Conservation (phyloP, 2,888 invertebrate species). For the Nomada fucata region DNA sequence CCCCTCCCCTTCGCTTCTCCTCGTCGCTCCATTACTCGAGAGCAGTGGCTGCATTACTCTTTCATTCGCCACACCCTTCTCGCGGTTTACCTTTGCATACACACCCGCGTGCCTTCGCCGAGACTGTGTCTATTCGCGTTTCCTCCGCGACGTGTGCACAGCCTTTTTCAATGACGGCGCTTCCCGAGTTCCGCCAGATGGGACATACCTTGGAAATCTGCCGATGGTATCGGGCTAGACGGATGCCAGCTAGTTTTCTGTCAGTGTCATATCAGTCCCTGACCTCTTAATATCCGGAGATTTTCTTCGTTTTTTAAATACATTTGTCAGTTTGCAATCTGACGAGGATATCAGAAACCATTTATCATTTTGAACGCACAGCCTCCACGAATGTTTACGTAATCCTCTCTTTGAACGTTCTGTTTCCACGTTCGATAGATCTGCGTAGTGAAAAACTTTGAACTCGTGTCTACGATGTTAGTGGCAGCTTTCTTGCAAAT, state of each 20-base stretch:
- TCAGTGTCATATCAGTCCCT: too few relatives aligned
- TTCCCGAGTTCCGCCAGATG: conserved; percentile 4
- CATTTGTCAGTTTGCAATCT: too few relatives aligned
- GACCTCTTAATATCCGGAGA: too few relatives aligned
- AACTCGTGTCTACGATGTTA: neutral
- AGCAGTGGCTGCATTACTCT: conserved; percentile 41
- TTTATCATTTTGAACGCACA: too few relatives aligned
- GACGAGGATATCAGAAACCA: too few relatives aligned
- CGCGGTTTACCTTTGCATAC: conserved; percentile 47
- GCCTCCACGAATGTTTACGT: neutral
- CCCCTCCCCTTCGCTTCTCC: neutral
- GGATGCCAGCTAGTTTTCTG: neutral
- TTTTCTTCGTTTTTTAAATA: too few relatives aligned
- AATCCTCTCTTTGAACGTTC: neutral
- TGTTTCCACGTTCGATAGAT: neutral
- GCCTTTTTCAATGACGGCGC: conserved; percentile 17
- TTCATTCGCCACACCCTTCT: conserved; percentile 41
- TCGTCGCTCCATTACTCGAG: conserved; percentile 15
- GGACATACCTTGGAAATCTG: conserved; percentile 13
- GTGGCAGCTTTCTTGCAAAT: neutral
- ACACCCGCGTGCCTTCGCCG: conserved; percentile 6
- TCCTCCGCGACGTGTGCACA: neutral
- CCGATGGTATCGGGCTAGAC: neutral
- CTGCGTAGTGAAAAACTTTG: neutral
- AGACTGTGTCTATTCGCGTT: conserved; percentile 31